These are phyloP conservation scores for Podarcis siculus DNA, from an alignment of 2,797 vertebrate genomes.

Conservation along the genomic window DNA sequence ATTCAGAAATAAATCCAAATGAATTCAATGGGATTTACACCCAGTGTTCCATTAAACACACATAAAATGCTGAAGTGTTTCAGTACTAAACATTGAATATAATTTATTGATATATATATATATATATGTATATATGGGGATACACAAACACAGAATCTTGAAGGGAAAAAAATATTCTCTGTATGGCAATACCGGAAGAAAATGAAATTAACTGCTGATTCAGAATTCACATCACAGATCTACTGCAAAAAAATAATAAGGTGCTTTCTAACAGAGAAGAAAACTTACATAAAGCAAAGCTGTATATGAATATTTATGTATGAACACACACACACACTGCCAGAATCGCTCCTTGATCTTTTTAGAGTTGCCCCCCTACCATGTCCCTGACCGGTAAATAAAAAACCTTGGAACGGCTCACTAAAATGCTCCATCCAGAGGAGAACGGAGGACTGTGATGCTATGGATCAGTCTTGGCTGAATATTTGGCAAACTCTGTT, in stretches of 20 bases:
- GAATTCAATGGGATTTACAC: too few relatives aligned
- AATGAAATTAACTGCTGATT: rapidly evolving
- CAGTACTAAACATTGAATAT: neutral
- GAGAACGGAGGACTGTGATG: constrained; percentile 5
- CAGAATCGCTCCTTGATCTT: neutral
- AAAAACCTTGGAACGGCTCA: neutral
- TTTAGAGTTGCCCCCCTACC: too few relatives aligned
- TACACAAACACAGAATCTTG: neutral
- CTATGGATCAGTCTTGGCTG: constrained; percentile 38
- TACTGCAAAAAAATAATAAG: constrained; percentile 6
- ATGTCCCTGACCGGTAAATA: neutral
- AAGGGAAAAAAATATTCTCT: neutral
- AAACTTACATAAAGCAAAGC: neutral
- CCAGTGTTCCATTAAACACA: neutral
- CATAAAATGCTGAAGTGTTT: constrained; percentile 8
- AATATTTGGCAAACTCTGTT: neutral
- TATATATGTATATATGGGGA: neutral
- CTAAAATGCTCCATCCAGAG: constrained; percentile 31
- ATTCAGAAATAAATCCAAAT: too few relatives aligned
- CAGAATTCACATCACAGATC: neutral
- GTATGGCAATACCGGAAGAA: neutral
- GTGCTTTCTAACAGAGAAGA: neutral
- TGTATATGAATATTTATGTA: neutral
- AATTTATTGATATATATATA: neutral
- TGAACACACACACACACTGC: neutral